Conservation (phyloP, 2,113 vertebrate genomes). For the Puffinus mauretanicus region DNA sequence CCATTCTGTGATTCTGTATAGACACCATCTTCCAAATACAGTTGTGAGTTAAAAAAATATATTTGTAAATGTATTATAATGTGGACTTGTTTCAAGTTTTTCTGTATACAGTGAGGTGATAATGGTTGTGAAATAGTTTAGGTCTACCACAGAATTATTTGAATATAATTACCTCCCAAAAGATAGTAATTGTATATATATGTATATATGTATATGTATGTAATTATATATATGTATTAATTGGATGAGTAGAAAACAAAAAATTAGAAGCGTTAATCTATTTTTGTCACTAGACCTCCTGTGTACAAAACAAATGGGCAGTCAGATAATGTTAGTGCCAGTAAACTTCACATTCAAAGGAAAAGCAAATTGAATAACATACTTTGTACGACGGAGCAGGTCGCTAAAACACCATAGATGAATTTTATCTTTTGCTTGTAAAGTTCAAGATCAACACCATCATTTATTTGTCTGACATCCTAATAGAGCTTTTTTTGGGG, state of each 20-base stretch:
- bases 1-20: neutral
- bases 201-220: neutral
- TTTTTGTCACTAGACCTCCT: neutral
- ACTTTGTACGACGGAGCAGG: neutral
- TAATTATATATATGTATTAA: neutral
- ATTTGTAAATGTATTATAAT: neutral
- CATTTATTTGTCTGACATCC: neutral
- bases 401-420: neutral
- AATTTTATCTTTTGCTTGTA: neutral
- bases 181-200: neutral
- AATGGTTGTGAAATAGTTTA: neutral
- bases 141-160: neutral
- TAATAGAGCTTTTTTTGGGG: neutral
- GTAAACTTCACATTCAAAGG: neutral
- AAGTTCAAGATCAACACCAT: neutral
- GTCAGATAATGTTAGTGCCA: neutral
- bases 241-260: neutral
- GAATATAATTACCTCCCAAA: neutral
- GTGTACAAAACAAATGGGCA: neutral
- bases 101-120: neutral
- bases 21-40: neutral
- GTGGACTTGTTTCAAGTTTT: neutral
- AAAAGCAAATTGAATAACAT: neutral
- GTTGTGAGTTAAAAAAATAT: neutral
- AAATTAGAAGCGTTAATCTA: neutral